Percentiles rank a stretch among this genome's conserved stretches.
Conservation (phyloP, 1,140 invertebrate genomes). For the Sminthurides bifidus region DNA sequence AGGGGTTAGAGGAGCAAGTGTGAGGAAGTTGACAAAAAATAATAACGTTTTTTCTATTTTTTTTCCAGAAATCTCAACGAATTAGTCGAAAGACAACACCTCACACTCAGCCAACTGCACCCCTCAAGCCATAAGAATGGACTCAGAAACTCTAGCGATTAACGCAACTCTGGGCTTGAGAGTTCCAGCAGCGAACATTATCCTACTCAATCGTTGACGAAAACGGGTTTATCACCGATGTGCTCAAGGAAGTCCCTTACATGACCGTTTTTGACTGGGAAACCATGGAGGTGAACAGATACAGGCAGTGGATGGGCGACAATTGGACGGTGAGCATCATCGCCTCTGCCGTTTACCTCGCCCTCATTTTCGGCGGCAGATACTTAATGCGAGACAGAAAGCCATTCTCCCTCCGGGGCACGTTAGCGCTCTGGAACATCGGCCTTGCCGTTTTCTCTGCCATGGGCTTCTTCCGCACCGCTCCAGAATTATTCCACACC, state of each 20-base stretch:
- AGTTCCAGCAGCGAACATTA: background rate
- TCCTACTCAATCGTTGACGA: too few species aligned
- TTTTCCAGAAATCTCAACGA: too few species aligned
- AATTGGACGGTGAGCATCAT: conserved; percentile 13
- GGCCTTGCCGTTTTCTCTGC: background rate
- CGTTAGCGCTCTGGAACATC: conserved; percentile 4
- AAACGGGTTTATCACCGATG: too few species aligned
- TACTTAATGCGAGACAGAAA: conserved; percentile 7
- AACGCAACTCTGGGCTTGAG: too few species aligned
- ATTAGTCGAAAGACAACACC: too few species aligned
- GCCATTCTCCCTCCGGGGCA: background rate
- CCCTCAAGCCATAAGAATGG: too few species aligned
- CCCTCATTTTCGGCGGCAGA: conserved; percentile 5
- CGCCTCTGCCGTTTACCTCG: conserved; percentile 12
- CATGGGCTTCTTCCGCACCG: conserved; percentile 7
- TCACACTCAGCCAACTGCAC: too few species aligned
- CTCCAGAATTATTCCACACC: conserved; percentile 9
- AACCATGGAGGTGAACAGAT: background rate
- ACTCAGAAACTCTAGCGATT: background rate
- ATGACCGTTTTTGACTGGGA: conserved; percentile 15
- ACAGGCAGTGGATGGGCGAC: conserved; percentile 10
- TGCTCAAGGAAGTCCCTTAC: conserved; percentile 8
- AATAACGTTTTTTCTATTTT: too few species aligned
- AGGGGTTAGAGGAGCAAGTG: too few species aligned
- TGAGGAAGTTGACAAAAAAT: too few species aligned